Percentiles rank a stretch among this genome's conserved stretches.
phyloP scores from a whole-genome alignment of 1,140 invertebrate genomes.

The Agrilus planipennis region DNA sequence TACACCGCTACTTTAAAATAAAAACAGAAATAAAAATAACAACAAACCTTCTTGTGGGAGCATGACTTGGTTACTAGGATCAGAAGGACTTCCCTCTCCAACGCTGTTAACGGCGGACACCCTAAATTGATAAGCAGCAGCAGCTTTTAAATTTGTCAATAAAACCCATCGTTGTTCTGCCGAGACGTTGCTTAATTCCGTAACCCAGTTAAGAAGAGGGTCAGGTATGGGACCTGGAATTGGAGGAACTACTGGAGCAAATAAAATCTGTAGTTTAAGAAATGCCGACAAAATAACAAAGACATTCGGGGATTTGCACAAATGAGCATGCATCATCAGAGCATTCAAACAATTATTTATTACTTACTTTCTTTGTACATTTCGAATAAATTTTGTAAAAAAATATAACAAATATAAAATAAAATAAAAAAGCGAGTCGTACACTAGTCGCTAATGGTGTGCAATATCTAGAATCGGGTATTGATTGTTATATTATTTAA shows the following conservation, averaged over 20 bases:
- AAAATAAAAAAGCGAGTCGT: too few species aligned
- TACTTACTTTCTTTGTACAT: too few species aligned
- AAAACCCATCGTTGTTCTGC: conserved; percentile 65
- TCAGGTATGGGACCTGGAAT: conserved; percentile 67
- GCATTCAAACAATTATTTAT: too few species aligned
- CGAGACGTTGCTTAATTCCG: conserved; percentile 76
- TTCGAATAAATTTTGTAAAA: too few species aligned
- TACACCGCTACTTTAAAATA: too few species aligned
- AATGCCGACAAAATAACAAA: not conserved
- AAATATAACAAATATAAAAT: too few species aligned
- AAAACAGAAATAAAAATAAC: too few species aligned
- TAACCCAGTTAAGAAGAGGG: conserved; percentile 75
- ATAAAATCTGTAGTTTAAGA: conserved; percentile 8
- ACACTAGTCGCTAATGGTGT: too few species aligned
- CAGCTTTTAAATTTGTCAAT: conserved; percentile 79
- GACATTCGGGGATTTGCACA: too few species aligned
- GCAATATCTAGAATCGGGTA: too few species aligned
- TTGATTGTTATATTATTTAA: too few species aligned
- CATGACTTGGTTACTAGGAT: conserved; percentile 73
- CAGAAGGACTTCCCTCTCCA: conserved; percentile 83
- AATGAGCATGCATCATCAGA: too few species aligned
- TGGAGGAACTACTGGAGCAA: conserved; percentile 28
- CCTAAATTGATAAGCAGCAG: conserved; percentile 89
- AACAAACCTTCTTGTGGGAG: conserved; percentile 86
- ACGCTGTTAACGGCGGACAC: conserved; percentile 92